Conservation (phyloP, 2,797 vertebrate genomes). For the Syngnathus acus region DNA sequence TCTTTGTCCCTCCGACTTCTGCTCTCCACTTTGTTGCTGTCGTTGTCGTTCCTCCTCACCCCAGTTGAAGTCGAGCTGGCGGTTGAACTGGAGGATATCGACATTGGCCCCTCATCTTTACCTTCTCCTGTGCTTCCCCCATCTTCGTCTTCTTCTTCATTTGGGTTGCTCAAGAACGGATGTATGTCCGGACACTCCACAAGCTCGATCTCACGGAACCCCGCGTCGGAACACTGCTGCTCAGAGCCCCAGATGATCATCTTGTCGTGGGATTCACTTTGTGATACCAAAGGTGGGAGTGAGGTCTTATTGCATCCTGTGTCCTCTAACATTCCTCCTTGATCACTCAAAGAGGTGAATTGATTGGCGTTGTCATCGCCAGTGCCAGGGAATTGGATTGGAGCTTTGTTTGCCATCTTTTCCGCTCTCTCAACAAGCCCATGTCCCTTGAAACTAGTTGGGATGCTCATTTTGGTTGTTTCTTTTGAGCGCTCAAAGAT, state of each 20-base stretch:
- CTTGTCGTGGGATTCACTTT: conserved; percentile 71
- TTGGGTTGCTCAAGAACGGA: conserved; percentile 51
- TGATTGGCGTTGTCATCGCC: conserved; percentile 88
- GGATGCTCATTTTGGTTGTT: conserved; percentile 60
- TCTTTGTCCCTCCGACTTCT: conserved; percentile 28
- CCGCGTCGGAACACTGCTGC: conserved; percentile 61
- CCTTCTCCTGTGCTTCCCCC: conserved; percentile 50
- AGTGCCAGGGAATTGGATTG: conserved; percentile 50
- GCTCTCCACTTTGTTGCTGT: conserved; percentile 48
- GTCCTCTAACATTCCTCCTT: conserved; percentile 45
- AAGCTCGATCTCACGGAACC: conserved; percentile 62
- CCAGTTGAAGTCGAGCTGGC: conserved; percentile 52
- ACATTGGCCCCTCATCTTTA: conserved; percentile 63
- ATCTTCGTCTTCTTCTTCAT: conserved; percentile 32
- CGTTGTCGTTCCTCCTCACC: conserved; percentile 58
- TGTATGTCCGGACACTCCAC: conserved; percentile 67
- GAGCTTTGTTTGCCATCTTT: conserved; percentile 74
- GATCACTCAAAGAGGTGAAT: conserved; percentile 55
- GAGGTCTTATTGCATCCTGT: conserved; percentile 48
- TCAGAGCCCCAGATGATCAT: conserved; percentile 70
- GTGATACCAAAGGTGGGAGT: conserved; percentile 63
- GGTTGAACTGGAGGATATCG: conserved; percentile 66
- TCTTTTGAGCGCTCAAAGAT: conserved; percentile 41
- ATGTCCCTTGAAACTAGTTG: conserved; percentile 53
- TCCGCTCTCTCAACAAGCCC: conserved; percentile 67